Conservation (phyloP, 1,140 invertebrate species). For the Neuroterus valhalla region DNA sequence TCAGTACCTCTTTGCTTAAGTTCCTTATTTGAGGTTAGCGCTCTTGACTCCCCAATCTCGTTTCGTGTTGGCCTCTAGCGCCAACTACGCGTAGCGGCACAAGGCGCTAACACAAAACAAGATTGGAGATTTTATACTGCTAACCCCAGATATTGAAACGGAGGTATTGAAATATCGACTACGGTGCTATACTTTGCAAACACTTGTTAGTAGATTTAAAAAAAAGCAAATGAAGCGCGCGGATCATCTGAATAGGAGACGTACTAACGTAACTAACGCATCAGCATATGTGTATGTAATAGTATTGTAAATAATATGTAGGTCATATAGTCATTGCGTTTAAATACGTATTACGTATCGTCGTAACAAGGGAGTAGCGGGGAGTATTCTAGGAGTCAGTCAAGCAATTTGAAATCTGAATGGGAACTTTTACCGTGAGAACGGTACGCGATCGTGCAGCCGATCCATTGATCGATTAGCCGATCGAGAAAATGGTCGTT, state of each 20-base stretch:
- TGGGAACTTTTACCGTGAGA: too few species aligned
- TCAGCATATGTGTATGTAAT: conserved; percentile 45
- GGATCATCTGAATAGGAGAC: conserved; percentile 47
- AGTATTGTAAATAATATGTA: conserved; percentile 58
- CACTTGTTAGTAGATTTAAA: conserved; percentile 42
- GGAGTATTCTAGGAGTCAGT: too few species aligned
- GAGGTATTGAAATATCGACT: conserved; percentile 50
- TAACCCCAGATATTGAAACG: too few species aligned
- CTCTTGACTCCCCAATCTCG: too few species aligned
- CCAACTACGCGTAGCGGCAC: too few species aligned
- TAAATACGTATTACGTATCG: conserved; percentile 40
- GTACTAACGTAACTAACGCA: conserved; percentile 51
- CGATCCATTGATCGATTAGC: conserved; percentile 21
- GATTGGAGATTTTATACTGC: conserved; percentile 18
- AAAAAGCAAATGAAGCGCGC: conserved; percentile 44
- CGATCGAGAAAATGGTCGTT: conserved; percentile 13
- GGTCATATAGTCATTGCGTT: conserved; percentile 51
- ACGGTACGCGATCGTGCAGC: conserved; percentile 30
- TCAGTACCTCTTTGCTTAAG: too few species aligned
- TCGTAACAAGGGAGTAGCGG: conserved; percentile 19
- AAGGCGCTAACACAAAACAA: neutral
- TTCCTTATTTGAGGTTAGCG: too few species aligned
- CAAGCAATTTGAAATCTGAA: too few species aligned
- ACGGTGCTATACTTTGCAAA: conserved; percentile 52
- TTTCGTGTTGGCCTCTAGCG: too few species aligned